phyloP scores from a whole-genome alignment of 2,888 invertebrate species.

The Charanyca ferruginea region DNA sequence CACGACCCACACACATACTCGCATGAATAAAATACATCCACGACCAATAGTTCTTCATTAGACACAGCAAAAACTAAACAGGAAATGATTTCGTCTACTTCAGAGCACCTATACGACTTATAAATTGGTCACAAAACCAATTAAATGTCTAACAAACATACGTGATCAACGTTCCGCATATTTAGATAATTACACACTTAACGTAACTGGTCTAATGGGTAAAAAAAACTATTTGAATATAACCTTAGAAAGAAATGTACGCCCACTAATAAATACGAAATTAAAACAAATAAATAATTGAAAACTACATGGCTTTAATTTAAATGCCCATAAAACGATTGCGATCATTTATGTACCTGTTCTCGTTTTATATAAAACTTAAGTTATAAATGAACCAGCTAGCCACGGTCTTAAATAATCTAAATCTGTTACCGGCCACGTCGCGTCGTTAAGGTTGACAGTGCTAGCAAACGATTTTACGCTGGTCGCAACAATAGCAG shows the following conservation, averaged over 20 bases:
- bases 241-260: slow-evolving; percentile 54
- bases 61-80: slow-evolving; percentile 70
- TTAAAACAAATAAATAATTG: slow-evolving; percentile 41
- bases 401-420: slow-evolving; percentile 55
- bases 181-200: slow-evolving; percentile 54
- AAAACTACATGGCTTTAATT: slow-evolving; percentile 18
- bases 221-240: slow-evolving; percentile 48
- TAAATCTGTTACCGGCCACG: slow-evolving; percentile 67
- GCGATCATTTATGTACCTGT: slow-evolving; percentile 21
- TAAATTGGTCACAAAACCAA: slow-evolving; percentile 66
- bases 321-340: slow-evolving; percentile 28
- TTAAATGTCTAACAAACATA: slow-evolving; percentile 60
- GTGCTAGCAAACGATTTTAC: slow-evolving; percentile 74
- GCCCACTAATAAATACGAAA: slow-evolving; percentile 42
- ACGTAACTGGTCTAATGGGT: slow-evolving; percentile 33
- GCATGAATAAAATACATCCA: slow-evolving; percentile 39
- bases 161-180: slow-evolving; percentile 63
- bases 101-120: slow-evolving; percentile 59
- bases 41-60: slow-evolving; percentile 63
- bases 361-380: slow-evolving; percentile 28
- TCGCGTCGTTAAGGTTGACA: slow-evolving; percentile 74
- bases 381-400: slow-evolving; percentile 45
- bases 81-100: slow-evolving; percentile 73
- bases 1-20: slow-evolving; percentile 22
- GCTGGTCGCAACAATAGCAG: slow-evolving; percentile 71